Base-by-base conservation (phyloP, 2,888 invertebrate genomes). In the Drepanosiphum platanoidis region DNA sequence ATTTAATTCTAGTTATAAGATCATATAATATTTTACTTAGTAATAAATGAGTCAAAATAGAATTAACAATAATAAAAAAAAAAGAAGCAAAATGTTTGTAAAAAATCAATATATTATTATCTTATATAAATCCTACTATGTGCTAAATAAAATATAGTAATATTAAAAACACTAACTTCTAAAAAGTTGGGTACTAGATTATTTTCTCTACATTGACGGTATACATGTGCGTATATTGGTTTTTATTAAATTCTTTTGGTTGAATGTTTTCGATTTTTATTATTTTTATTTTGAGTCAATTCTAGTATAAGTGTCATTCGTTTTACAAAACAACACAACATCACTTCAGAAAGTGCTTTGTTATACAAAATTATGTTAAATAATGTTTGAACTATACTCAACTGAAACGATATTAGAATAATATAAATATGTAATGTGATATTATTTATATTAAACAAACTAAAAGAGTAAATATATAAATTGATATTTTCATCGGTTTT, bases 181-280 rank as follows among this genome's bases (percentile, higher is more conserved):
- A 61, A 81, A 71, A 81, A 70, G 39, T 13, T 36, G 18, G 30
- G n/a, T 71, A 71, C 81, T 61, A 58, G 39, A 81, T 71, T 81
- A 81, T 61, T 39, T 72, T 72, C 22, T 61, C 42, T n/a, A 39
- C 71, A 71, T 71, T n/a, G 15, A 8, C 30, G 3, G n/a, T 5
- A 15, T 52, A n/a, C 68, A 70, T 52, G 52, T 70, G 22, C 52
- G 46, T 66, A 34, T 34, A 22, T 18, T 80, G 18, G 32, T 80
- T 81, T 71, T 71, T 81, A 81, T 81, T 81, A 81, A 81, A 81
- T 81, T 81, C 81, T 81, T 70, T 30, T 15, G 22, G 81, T 58
- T 8, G 39, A 30, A 72, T 22, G 39, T 61, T 71, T 71, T 71
- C 30, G 36, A 27, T 13, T 68, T 66, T 68, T 79, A 34, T 52